Conservation (phyloP, 2,113 vertebrate genomes). For the Marmota flaviventris region DNA sequence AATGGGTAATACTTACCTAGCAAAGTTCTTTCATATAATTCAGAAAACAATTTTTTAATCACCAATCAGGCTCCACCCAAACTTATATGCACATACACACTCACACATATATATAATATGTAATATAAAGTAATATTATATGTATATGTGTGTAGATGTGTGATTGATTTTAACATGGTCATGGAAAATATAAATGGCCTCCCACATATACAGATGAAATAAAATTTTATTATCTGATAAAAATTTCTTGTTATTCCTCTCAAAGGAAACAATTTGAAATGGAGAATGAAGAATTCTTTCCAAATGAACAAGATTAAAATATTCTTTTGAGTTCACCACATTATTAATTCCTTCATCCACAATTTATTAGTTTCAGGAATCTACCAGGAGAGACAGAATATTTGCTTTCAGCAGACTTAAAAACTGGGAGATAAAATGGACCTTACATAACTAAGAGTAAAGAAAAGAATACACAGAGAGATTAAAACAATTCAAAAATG, state of each 20-base stretch:
- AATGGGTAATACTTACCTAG: fast-evolving
- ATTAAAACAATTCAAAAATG: neutral
- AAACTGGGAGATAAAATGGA: neutral
- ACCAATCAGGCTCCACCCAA: neutral
- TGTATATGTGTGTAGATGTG: no score
- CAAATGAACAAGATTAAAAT: neutral
- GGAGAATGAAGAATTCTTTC: neutral
- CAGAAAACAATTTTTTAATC: neutral
- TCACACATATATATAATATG: no score
- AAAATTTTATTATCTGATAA: neutral
- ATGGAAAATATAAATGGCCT: neutral
- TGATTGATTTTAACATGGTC: neutral
- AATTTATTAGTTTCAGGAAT: neutral
- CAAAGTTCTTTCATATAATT: neutral
- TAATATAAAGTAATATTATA: no score
- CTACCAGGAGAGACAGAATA: neutral
- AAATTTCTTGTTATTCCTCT: neutral
- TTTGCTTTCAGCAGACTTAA: neutral
- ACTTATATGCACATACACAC: neutral
- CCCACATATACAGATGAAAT: neutral
- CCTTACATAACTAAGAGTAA: neutral
- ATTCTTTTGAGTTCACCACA: neutral
- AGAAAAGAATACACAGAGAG: neutral
- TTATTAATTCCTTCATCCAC: neutral
- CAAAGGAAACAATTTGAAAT: neutral